phyloP scores from a whole-genome alignment of 2,797 vertebrate species.

The Alca torda region DNA sequence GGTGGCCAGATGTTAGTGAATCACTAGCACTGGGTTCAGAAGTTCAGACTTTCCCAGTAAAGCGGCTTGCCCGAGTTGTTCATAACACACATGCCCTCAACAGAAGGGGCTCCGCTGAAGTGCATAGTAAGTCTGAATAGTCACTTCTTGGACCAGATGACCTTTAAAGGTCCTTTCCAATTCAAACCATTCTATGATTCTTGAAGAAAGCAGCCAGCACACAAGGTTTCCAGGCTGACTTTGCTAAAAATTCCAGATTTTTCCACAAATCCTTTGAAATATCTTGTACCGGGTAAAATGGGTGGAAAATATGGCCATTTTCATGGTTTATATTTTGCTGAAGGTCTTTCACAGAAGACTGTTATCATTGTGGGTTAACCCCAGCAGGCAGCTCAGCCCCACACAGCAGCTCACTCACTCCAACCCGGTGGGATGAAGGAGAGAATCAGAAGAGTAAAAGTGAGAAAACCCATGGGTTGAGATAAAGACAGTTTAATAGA shows the following conservation, averaged over 20 bases:
- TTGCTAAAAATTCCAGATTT: not conserved
- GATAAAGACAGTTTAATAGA: not conserved
- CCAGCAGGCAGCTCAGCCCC: not conserved
- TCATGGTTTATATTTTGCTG: not conserved
- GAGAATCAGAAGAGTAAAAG: not conserved
- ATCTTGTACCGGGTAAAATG: not conserved
- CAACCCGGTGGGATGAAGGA: not conserved
- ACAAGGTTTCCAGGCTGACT: not conserved
- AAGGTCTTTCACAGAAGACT: not conserved
- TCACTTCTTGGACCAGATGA: not conserved
- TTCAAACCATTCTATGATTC: not conserved
- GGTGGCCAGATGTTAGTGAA: not conserved
- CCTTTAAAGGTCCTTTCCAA: not conserved
- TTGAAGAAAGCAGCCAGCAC: not conserved
- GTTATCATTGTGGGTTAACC: not conserved
- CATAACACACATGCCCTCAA: not conserved
- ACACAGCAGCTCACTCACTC: rapidly evolving
- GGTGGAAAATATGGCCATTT: not conserved
- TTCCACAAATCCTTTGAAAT: not conserved
- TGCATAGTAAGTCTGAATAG: not conserved
- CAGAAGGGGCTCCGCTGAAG: not conserved
- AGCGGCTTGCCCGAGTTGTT: not conserved
- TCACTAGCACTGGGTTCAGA: not conserved
- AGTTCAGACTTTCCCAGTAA: not conserved
- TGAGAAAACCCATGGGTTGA: not conserved